These are phyloP conservation scores for Danio choprae DNA, from an alignment of 2,797 vertebrate genomes.

Conservation along the genomic window DNA sequence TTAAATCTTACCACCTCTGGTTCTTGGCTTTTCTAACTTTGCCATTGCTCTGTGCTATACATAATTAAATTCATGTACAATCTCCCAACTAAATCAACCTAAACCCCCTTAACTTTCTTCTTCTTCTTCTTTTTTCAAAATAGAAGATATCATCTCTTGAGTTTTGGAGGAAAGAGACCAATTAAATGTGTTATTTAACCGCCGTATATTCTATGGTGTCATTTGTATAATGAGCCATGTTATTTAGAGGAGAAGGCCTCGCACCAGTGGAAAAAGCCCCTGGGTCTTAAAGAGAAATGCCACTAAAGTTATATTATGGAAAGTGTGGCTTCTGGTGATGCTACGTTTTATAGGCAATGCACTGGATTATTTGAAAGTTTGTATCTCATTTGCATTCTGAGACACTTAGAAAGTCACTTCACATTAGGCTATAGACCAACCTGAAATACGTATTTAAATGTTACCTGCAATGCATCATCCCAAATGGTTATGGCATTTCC, in stretches of 20 bases:
- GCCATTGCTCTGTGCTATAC: background rate
- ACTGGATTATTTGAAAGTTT: constrained; percentile 30
- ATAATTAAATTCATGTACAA: constrained; percentile 25
- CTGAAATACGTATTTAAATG: background rate
- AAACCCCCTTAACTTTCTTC: background rate
- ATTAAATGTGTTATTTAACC: constrained; percentile 51
- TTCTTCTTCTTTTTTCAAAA: background rate
- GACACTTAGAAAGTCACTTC: background rate
- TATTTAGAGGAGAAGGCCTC: constrained; percentile 23
- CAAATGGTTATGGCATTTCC: background rate
- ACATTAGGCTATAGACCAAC: background rate
- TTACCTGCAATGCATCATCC: background rate
- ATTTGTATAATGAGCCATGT: constrained; percentile 37
- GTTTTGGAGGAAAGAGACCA: constrained; percentile 41
- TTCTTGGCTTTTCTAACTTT: constrained; percentile 13
- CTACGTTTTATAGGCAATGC: background rate
- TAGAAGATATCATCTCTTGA: constrained; percentile 33
- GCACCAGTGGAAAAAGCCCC: constrained; percentile 19
- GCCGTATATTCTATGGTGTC: constrained; percentile 20
- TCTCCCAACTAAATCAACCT: constrained; percentile 29
- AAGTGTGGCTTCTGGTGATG: background rate
- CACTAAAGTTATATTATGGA: background rate
- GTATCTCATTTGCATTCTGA: constrained; percentile 15
- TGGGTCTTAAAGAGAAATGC: constrained; percentile 25
- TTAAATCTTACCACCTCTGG: constrained; percentile 37